Conservation (phyloP, 2,888 invertebrate species). For the Eucriotettix oculatus region DNA sequence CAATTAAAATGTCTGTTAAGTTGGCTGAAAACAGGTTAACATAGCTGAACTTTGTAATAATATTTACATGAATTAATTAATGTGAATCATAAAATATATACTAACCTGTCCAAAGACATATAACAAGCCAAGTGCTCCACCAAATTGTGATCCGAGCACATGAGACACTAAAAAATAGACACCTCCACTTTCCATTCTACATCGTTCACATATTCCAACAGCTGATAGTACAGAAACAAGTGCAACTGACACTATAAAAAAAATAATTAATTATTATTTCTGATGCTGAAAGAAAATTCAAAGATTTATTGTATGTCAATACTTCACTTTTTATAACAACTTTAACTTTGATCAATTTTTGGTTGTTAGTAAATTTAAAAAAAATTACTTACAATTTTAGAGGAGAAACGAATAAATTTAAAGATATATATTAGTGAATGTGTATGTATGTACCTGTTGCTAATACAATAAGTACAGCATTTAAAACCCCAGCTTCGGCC, state of each 20-base stretch:
- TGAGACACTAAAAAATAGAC: conserved; percentile 91
- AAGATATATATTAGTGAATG: conserved; percentile 7
- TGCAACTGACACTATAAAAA: conserved; percentile 58
- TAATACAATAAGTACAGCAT: conserved; percentile 64
- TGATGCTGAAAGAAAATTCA: background rate
- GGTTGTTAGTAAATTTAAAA: background rate
- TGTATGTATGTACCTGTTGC: conserved; percentile 44
- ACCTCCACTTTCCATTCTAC: conserved; percentile 91
- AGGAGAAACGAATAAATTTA: no score
- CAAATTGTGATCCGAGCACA: conserved; percentile 83
- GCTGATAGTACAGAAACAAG: conserved; percentile 86
- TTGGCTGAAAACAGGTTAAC: no score
- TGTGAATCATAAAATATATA: background rate
- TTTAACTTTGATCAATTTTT: background rate
- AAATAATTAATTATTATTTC: background rate
- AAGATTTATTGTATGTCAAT: no score
- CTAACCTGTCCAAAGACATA: conserved; percentile 90
- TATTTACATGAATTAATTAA: background rate
- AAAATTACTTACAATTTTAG: background rate
- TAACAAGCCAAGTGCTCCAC: conserved; percentile 79
- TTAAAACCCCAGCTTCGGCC: conserved; percentile 69
- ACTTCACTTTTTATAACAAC: no score
- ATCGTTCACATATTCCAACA: conserved; percentile 90
- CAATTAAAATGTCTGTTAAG: no score
- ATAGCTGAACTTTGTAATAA: no score